Base-by-base conservation (phyloP, 2,113 vertebrate genomes). In the Onychostoma macrolepis region DNA sequence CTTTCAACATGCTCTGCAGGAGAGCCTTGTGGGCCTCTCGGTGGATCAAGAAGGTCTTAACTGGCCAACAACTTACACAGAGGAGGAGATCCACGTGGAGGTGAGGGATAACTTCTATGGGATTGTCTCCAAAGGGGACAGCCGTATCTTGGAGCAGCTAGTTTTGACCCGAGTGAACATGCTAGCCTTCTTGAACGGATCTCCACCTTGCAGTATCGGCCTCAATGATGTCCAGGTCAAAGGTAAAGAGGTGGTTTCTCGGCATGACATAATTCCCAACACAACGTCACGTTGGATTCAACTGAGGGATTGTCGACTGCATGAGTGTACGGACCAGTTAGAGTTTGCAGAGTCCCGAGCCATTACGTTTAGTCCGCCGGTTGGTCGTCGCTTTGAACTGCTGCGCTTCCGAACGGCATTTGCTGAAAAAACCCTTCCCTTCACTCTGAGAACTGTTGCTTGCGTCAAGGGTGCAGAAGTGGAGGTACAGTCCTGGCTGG, bases 401-500 rank as follows among this genome's bases (percentile, higher is more conserved):
- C 95, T 98, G 94, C 91, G 95, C 12, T 97, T 98, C 89, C 92
- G 93, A 89, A 96, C 96, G 0, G 89, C 95, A 1, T 97, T 96
- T 87, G 94, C 95, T 0, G 97, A 97, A 89, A 96, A 96, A 89
- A 95, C 92, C 28, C 93, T 97, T 87, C 97, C 97, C 86, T 98
- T 98, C 92, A 95, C 95, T 0, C 92, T 98, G 83, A 95, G 95
- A 93, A 97, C 96, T 0, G 94, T 94, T 1, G 96, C 96, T 4
- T 96, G 93, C 53, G 92, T 98, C 88, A 94, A 84, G 0, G 97
- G 97, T 67, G 97, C 97, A 0, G 96, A 97, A 90, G 96, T 98
- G 89, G 95, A 97, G 85, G 90, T 98, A n/a, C 97, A 98, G 93
- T 97, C 96, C 87, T 98, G 97, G 97, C 92, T 98, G 81, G 92